These are phyloP conservation scores for Kryptopterus vitreolus DNA, from an alignment of 2,797 vertebrate species.

Conservation along the genomic window DNA sequence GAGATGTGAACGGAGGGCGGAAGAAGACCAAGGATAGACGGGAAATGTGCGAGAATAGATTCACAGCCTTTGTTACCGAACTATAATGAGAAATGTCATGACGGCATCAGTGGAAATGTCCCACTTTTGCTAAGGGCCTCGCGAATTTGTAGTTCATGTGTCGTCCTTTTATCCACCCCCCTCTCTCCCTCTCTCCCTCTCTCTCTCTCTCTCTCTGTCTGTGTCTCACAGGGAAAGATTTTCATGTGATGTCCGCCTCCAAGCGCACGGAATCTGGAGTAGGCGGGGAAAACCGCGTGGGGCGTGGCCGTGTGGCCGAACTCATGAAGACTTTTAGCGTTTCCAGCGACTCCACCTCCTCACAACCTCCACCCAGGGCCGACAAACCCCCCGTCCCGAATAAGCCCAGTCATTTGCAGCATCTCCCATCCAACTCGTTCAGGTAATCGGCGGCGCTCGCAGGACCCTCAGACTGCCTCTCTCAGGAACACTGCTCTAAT, in stretches of 20 bases:
- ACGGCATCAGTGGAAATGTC: conserved; percentile 37
- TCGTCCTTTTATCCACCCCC: background rate
- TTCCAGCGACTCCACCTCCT: conserved; percentile 38
- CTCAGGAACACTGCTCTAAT: conserved; percentile 54
- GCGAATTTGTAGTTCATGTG: conserved; percentile 26
- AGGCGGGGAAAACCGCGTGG: conserved; percentile 45
- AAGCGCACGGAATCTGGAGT: conserved; percentile 40
- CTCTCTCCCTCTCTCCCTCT: conserved; percentile 6
- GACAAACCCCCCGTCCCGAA: conserved; percentile 71
- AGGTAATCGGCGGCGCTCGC: conserved; percentile 66
- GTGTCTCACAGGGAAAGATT: conserved; percentile 54
- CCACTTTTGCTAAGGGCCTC: conserved; percentile 35
- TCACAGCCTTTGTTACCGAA: conserved; percentile 30
- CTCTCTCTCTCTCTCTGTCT: background rate
- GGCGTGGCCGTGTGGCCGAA: conserved; percentile 74
- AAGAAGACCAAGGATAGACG: conserved; percentile 42
- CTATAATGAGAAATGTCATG: conserved; percentile 40
- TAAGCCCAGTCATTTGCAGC: conserved; percentile 72
- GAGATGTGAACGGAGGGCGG: conserved; percentile 32
- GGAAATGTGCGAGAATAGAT: conserved; percentile 45
- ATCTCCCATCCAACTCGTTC: conserved; percentile 65
- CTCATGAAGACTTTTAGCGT: conserved; percentile 74
- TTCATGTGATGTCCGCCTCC: conserved; percentile 47
- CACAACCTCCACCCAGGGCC: conserved; percentile 50
- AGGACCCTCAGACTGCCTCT: conserved; percentile 33